These are phyloP conservation scores for Naja naja DNA, from an alignment of 2,113 vertebrate genomes.

Conservation along the genomic window DNA sequence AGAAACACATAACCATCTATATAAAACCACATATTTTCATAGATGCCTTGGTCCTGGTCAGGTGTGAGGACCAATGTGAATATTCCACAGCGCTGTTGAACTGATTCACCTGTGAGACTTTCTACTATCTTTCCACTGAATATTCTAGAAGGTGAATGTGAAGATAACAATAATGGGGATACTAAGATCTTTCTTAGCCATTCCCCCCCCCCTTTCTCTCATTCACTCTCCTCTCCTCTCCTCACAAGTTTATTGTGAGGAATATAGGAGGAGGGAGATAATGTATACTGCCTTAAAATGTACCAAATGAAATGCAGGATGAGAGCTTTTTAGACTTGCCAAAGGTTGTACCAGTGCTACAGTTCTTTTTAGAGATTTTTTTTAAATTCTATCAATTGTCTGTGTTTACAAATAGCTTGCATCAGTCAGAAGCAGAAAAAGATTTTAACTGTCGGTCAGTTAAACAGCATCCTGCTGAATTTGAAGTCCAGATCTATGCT, in stretches of 20 bases:
- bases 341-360: no score
- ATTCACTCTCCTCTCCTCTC: not conserved
- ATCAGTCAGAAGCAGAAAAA: not conserved
- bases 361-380: not conserved
- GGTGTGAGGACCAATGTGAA: not conserved
- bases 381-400: not conserved
- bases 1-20: not conserved
- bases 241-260: not conserved
- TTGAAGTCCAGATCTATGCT: slow-evolving; percentile 7
- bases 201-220: fast-evolving
- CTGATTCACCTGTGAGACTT: not conserved
- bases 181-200: not conserved
- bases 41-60: not conserved
- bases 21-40: not conserved
- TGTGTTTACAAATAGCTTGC: not conserved
- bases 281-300: not conserved
- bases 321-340: not conserved
- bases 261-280: not conserved
- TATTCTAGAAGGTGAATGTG: not conserved
- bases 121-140: not conserved
- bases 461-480: not conserved
- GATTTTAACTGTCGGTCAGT: not conserved
- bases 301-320: not conserved
- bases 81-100: not conserved
- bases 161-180: not conserved